Percentiles rank a stretch among this genome's conserved stretches.
phyloP scores from a whole-genome alignment of 2,113 vertebrate species.

The Cavia aperea region DNA sequence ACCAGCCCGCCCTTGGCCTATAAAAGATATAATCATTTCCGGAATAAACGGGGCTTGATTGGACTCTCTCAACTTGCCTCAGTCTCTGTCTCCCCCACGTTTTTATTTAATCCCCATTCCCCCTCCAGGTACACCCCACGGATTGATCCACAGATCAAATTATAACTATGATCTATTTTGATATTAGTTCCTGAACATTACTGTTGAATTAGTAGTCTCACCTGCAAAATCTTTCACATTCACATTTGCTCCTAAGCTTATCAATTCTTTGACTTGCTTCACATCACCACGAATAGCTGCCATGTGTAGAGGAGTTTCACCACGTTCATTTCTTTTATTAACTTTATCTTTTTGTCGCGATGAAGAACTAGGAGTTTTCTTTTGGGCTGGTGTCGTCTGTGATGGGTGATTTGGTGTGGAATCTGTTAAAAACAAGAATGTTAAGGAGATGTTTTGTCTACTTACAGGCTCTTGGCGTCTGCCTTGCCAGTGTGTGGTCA shows the following conservation, averaged over 20 bases:
- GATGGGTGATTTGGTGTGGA: slow-evolving; percentile 91
- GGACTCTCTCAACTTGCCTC: too few species aligned
- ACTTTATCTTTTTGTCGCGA: slow-evolving; percentile 98
- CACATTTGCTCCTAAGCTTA: slow-evolving; percentile 95
- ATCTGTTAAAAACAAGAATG: slow-evolving; percentile 77
- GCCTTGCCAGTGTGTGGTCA: too few species aligned
- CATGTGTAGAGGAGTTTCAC: slow-evolving; percentile 97
- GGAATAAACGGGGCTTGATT: too few species aligned
- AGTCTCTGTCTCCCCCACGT: too few species aligned
- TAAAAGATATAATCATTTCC: too few species aligned
- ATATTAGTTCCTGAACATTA: background rate
- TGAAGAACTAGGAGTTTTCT: slow-evolving; percentile 90
- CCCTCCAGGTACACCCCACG: too few species aligned
- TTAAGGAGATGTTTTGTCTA: slow-evolving; percentile 30
- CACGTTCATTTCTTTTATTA: slow-evolving; percentile 98
- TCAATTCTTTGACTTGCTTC: slow-evolving; percentile 96
- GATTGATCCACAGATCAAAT: too few species aligned
- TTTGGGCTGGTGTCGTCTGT: slow-evolving; percentile 88
- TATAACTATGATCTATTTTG: background rate
- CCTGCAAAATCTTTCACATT: slow-evolving; percentile 99
- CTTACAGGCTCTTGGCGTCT: background rate
- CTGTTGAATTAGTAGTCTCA: slow-evolving; percentile 67
- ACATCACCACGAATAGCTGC: slow-evolving; percentile 96
- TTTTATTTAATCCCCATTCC: too few species aligned
- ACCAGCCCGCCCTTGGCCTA: too few species aligned